These are phyloP conservation scores for Hirtodrosophila histrioides DNA, from an alignment of 2,888 invertebrate species.

Conservation along the genomic window DNA sequence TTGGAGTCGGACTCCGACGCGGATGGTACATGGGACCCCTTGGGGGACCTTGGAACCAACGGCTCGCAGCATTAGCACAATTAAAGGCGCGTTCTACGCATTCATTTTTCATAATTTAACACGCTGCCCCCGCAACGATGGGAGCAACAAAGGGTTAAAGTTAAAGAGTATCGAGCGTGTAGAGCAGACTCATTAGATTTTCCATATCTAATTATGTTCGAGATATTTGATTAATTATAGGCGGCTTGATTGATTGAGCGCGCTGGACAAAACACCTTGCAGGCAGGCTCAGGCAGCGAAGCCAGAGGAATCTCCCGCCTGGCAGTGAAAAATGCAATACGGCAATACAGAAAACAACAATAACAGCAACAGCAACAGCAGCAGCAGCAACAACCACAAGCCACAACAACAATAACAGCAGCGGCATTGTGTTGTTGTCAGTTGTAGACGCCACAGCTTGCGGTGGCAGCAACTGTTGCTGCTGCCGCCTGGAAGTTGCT, in stretches of 20 bases:
- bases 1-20: slow-evolving; percentile 26
- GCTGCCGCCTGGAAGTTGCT: slow-evolving; percentile 71
- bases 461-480: slow-evolving; percentile 64
- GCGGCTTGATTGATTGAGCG: slow-evolving; percentile 76
- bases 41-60: slow-evolving; percentile 54
- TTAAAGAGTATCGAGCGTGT: slow-evolving; percentile 50
- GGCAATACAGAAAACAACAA: slow-evolving; percentile 20
- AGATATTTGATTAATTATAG: slow-evolving; percentile 77
- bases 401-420: slow-evolving; percentile 37
- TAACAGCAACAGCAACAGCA: slow-evolving; percentile 39
- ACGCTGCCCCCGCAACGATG: slow-evolving; percentile 73
- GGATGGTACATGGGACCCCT: slow-evolving; percentile 59
- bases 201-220: slow-evolving; percentile 77
- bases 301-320: slow-evolving; percentile 46
- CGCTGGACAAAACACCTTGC: slow-evolving; percentile 56
- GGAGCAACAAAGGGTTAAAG: slow-evolving; percentile 64
- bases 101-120: slow-evolving; percentile 82
- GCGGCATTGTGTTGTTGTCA: slow-evolving; percentile 72
- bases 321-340: slow-evolving; percentile 72
- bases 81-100: slow-evolving; percentile 76
- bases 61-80: slow-evolving; percentile 71
- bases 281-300: slow-evolving; percentile 48
- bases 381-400: slow-evolving; percentile 33
- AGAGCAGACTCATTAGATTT: slow-evolving; percentile 75
- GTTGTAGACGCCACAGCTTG: slow-evolving; percentile 79